These are phyloP conservation scores for Naso thynnoides DNA, from an alignment of 2,797 vertebrate species.

Conservation along the genomic window DNA sequence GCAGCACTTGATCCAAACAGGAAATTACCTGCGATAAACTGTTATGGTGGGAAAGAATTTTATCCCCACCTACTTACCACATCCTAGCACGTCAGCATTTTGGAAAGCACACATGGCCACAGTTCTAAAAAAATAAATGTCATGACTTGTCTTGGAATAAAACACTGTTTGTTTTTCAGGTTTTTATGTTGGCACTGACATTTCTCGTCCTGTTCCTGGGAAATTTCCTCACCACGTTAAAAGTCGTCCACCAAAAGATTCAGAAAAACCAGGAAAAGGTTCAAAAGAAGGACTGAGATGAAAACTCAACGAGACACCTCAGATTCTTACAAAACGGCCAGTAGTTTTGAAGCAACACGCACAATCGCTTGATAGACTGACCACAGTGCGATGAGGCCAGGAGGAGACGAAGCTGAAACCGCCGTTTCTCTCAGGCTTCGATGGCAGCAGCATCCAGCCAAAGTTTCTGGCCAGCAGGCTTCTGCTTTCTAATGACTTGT, in stretches of 20 bases:
- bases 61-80: not conserved
- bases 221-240: constrained; percentile 96
- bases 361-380: constrained; percentile 52
- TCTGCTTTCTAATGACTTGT: constrained; percentile 48
- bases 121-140: not conserved
- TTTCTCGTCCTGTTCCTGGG: constrained; percentile 97
- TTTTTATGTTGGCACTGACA: constrained; percentile 93
- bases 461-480: constrained; percentile 41
- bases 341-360: constrained; percentile 52
- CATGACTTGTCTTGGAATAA: not conserved
- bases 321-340: constrained; percentile 44
- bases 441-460: constrained; percentile 37
- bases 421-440: constrained; percentile 48
- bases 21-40: not conserved
- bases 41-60: not conserved
- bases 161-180: constrained; percentile 77
- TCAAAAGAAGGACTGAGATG: constrained; percentile 82
- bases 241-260: constrained; percentile 95
- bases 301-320: constrained; percentile 1
- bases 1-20: not conserved
- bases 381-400: constrained; percentile 3
- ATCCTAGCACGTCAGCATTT: not conserved
- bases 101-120: not conserved
- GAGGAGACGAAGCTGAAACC: constrained; percentile 21
- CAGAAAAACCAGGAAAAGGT: constrained; percentile 90